phyloP scores from a whole-genome alignment of 2,113 vertebrate species.

The Paratilapia polleni region DNA sequence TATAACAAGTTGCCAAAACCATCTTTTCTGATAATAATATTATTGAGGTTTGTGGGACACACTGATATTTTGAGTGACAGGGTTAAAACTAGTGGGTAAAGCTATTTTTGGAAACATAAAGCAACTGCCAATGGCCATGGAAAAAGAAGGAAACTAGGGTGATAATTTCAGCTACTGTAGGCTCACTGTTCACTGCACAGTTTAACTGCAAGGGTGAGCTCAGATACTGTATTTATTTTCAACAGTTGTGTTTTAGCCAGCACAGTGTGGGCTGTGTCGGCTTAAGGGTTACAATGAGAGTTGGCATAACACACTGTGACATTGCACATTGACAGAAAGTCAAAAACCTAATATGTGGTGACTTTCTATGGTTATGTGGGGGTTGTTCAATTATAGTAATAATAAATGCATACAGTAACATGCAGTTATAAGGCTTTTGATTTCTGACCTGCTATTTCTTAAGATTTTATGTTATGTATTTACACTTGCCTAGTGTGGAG shows the following conservation, averaged over 20 bases:
- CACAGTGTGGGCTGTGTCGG: constrained; percentile 26
- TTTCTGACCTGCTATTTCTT: neutral
- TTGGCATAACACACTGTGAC: constrained; percentile 28
- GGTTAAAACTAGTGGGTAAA: constrained; percentile 46
- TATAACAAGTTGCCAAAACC: constrained; percentile 19
- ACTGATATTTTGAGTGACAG: constrained; percentile 61
- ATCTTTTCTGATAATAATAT: constrained; percentile 60
- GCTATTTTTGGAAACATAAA: constrained; percentile 50
- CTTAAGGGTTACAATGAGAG: constrained; percentile 25
- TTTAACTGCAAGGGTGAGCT: constrained; percentile 34
- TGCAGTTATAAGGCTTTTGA: neutral
- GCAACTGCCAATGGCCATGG: constrained; percentile 47
- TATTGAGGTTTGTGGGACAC: constrained; percentile 70
- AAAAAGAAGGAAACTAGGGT: constrained; percentile 39
- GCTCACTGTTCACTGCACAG: constrained; percentile 22
- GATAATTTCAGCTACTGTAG: constrained; percentile 43
- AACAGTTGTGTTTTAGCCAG: constrained; percentile 29
- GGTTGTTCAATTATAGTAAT: neutral
- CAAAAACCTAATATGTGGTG: constrained; percentile 13
- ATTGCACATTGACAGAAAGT: constrained; percentile 38
- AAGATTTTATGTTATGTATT: neutral
- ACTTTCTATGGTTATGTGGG: constrained; percentile 8
- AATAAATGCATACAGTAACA: neutral
- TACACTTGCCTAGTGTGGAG: neutral
- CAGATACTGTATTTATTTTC: constrained; percentile 37